phyloP scores from a whole-genome alignment of 2,113 vertebrate species.

The Nothobranchius furzeri region DNA sequence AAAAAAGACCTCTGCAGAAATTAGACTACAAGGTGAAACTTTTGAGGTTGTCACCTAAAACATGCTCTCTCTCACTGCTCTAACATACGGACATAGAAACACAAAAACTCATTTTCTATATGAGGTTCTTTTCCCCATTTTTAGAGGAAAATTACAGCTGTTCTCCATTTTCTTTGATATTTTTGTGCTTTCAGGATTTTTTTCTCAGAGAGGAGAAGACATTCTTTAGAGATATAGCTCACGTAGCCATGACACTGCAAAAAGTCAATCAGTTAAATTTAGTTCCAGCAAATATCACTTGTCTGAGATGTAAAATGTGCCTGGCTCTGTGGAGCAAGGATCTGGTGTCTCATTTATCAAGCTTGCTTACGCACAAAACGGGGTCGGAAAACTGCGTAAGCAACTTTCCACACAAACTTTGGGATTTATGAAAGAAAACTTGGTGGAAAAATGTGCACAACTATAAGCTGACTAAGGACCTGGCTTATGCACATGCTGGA shows the following conservation, averaged over 20 bases:
- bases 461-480: too few species aligned
- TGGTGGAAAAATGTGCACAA: too few species aligned
- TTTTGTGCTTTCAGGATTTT: constrained; percentile 48
- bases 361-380: too few species aligned
- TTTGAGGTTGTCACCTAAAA: constrained; percentile 2
- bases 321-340: neutral
- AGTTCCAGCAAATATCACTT: constrained; percentile 43
- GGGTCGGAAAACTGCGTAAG: too few species aligned
- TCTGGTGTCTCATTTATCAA: too few species aligned
- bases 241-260: constrained; percentile 26
- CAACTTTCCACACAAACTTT: too few species aligned
- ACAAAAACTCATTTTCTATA: constrained; percentile 34
- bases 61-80: neutral
- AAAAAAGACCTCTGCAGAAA: constrained; percentile 23
- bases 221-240: constrained; percentile 45
- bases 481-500: too few species aligned
- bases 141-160: constrained; percentile 43
- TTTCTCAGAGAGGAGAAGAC: constrained; percentile 31
- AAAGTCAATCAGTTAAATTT: constrained; percentile 49
- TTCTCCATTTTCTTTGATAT: constrained; percentile 38
- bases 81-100: constrained; percentile 12
- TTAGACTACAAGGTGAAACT: constrained; percentile 14
- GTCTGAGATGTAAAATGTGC: neutral
- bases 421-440: too few species aligned
- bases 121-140: constrained; percentile 66